Percentiles rank a stretch among this genome's conserved stretches.
Conservation (phyloP, 2,888 invertebrate genomes). For the Lithophane semibrunnea region DNA sequence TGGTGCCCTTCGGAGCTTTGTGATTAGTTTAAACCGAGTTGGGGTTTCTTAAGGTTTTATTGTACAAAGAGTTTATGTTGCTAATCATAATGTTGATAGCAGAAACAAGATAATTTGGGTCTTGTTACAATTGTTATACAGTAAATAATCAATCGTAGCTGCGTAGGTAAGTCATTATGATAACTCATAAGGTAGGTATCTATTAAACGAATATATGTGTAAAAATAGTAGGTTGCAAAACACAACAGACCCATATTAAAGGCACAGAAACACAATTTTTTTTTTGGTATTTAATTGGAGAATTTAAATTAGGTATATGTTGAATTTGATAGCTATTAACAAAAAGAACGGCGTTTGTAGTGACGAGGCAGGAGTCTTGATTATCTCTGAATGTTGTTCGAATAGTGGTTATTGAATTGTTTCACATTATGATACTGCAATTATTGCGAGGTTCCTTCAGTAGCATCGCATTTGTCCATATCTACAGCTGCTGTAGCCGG, state of each 20-base stretch:
- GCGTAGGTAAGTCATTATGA: too few species aligned
- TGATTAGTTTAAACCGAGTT: slow-evolving; percentile 22
- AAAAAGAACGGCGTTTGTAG: background rate
- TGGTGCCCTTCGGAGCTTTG: slow-evolving; percentile 10
- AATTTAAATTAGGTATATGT: background rate
- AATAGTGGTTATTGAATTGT: background rate
- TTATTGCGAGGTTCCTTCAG: slow-evolving; percentile 6
- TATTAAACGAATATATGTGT: background rate
- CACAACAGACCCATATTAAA: too few species aligned
- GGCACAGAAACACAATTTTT: background rate
- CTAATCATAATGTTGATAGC: background rate
- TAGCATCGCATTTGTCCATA: slow-evolving; percentile 24
- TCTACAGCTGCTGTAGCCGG: slow-evolving; percentile 13
- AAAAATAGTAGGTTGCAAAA: background rate
- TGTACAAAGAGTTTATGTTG: background rate
- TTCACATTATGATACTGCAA: background rate
- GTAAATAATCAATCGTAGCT: background rate
- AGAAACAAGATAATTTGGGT: background rate
- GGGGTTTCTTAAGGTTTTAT: background rate
- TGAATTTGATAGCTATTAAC: background rate
- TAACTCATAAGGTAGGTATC: background rate
- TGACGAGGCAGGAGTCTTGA: background rate
- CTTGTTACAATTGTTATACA: too few species aligned
- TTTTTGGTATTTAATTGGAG: slow-evolving; percentile 5
- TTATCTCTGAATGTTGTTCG: background rate